Evolutionary conservation across 1,140 invertebrate species (phyloP).

Genomic region (Eurosta solidaginis): DNA sequence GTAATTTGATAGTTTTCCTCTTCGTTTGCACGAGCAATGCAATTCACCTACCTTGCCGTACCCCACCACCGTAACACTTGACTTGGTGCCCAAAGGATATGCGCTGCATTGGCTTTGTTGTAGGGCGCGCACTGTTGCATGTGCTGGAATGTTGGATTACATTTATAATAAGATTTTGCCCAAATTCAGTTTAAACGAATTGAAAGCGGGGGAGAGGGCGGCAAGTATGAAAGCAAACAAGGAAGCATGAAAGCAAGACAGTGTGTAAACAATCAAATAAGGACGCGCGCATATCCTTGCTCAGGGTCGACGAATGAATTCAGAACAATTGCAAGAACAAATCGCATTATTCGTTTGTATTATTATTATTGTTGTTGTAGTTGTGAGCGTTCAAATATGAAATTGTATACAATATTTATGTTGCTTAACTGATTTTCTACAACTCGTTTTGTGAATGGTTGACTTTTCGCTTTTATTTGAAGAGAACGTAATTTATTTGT

Average conservation of each 20-base stretch:
- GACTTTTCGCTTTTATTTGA: not conserved
- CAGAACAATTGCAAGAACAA: not conserved
- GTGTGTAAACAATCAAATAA: not conserved
- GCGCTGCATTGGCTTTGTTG: not conserved
- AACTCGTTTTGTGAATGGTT: not conserved
- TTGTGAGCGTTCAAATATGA: not conserved
- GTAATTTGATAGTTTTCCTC: slow-evolving; percentile 30
- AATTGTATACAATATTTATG: not conserved
- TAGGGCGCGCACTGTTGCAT: not conserved
- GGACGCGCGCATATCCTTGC: not conserved
- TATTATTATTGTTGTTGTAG: too few species aligned
- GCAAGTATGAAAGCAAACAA: not conserved
- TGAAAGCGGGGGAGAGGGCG: not conserved
- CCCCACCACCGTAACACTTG: not conserved
- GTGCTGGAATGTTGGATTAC: not conserved
- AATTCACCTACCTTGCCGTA: too few species aligned
- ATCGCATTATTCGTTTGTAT: not conserved
- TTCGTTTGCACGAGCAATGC: not conserved
- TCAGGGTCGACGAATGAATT: too few species aligned
- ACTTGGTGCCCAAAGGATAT: not conserved
- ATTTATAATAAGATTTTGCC: not conserved
- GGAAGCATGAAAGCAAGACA: not conserved
- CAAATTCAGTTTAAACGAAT: not conserved
- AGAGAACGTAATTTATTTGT: not conserved
- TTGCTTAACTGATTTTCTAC: too few species aligned